phyloP scores from a whole-genome alignment of 2,888 invertebrate genomes.

The Palloptera scutellata region DNA sequence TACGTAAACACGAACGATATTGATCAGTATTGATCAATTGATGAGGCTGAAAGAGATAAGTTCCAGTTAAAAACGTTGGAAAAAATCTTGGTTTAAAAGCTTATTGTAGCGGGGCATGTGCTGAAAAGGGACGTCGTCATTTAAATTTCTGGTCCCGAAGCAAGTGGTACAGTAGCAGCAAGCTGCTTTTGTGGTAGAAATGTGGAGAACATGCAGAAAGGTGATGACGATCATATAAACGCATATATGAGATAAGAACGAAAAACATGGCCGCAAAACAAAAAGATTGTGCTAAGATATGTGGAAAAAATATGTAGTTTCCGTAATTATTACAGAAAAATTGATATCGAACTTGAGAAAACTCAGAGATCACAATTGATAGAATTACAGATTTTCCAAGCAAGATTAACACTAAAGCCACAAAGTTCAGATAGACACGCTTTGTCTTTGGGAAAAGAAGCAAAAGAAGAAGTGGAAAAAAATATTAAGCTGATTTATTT shows the following conservation, averaged over 20 bases:
- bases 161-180: no score
- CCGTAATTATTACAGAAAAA: no score
- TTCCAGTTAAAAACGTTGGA: not conserved
- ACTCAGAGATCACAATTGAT: no score
- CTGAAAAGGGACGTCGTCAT: not conserved
- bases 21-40: slow-evolving; percentile 7
- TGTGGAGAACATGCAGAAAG: slow-evolving; percentile 15
- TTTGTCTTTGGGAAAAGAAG: not conserved
- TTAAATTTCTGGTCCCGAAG: not conserved
- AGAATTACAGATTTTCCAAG: no score
- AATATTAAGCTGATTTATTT: not conserved
- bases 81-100: not conserved
- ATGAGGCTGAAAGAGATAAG: slow-evolving; percentile 16
- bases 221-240: slow-evolving; percentile 23
- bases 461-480: not conserved
- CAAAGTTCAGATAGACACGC: no score
- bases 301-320: no score
- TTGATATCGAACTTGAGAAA: no score
- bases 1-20: slow-evolving; percentile 8
- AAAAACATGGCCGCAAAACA: not conserved
- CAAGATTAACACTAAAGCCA: no score
- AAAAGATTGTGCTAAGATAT: no score
- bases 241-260: not conserved
- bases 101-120: no score
- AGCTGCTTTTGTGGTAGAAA: no score